Conservation (phyloP, 1,140 invertebrate genomes). For the Maconellicoccus hirsutus region DNA sequence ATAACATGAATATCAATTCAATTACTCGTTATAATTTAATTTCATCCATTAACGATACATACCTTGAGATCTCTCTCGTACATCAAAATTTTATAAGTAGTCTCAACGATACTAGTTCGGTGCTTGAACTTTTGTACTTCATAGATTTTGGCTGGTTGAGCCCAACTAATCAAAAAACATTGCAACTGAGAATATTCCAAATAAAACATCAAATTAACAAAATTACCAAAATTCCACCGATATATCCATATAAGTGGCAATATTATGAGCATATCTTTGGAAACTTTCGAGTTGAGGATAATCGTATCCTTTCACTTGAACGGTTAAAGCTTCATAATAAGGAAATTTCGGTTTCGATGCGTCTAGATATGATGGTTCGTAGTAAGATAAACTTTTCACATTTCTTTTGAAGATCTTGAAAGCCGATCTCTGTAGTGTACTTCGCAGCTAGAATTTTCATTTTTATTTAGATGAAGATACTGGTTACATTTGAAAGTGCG, state of each 20-base stretch:
- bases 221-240: slow-evolving; percentile 60
- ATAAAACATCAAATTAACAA: slow-evolving; percentile 10
- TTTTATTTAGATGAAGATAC: too few relatives aligned
- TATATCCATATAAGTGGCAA: slow-evolving; percentile 58
- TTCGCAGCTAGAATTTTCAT: too few relatives aligned
- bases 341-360: slow-evolving; percentile 29
- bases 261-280: slow-evolving; percentile 59
- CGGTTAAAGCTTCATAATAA: slow-evolving; percentile 42
- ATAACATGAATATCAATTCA: slow-evolving; percentile 19
- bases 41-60: slow-evolving; percentile 26
- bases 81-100: slow-evolving; percentile 56
- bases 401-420: background rate
- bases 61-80: slow-evolving; percentile 69
- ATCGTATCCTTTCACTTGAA: slow-evolving; percentile 71
- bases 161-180: slow-evolving; percentile 45
- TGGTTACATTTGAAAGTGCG: too few relatives aligned
- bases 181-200: slow-evolving; percentile 4
- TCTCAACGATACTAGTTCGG: slow-evolving; percentile 47
- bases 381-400: background rate
- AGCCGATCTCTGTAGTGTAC: too few relatives aligned
- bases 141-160: slow-evolving; percentile 51
- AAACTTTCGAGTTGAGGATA: slow-evolving; percentile 67
- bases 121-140: slow-evolving; percentile 58
- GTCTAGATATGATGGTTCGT: slow-evolving; percentile 31
- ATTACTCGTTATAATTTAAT: background rate